phyloP scores from a whole-genome alignment of 2,888 invertebrate genomes.

The Creontiades dilutus region DNA sequence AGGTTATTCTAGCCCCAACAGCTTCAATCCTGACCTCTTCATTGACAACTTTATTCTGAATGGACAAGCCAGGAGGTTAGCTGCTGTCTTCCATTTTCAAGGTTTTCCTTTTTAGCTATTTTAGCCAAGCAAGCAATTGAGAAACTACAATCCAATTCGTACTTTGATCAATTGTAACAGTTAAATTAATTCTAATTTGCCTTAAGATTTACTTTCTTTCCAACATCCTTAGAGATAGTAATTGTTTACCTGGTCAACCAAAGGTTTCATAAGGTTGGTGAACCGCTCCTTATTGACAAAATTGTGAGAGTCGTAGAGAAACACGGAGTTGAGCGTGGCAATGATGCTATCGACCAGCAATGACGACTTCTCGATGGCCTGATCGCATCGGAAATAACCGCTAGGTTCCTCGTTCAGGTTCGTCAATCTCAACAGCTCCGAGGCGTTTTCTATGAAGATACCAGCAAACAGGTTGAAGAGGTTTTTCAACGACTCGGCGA shows the following conservation, averaged over 20 bases:
- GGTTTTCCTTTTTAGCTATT: too few species aligned
- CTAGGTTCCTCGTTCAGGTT: slow-evolving; percentile 51
- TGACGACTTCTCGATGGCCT: slow-evolving; percentile 81
- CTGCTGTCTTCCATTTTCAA: too few species aligned
- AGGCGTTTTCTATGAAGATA: slow-evolving; percentile 90
- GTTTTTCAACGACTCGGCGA: slow-evolving; percentile 90
- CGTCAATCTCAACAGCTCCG: slow-evolving; percentile 81
- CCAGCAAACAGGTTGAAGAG: slow-evolving; percentile 94
- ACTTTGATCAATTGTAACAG: too few species aligned
- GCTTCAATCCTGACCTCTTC: too few species aligned
- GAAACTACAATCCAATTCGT: too few species aligned
- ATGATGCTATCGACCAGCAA: slow-evolving; percentile 86
- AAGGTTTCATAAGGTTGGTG: slow-evolving; percentile 89
- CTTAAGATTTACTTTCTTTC: too few species aligned
- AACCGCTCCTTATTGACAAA: slow-evolving; percentile 92
- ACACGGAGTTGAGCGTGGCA: slow-evolving; percentile 87
- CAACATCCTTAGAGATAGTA: too few species aligned
- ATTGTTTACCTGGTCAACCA: slow-evolving; percentile 87
- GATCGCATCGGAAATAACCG: slow-evolving; percentile 68
- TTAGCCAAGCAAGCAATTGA: too few species aligned
- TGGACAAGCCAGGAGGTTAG: too few species aligned
- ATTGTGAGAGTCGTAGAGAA: slow-evolving; percentile 89
- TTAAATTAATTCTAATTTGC: too few species aligned
- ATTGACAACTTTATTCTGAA: too few species aligned
- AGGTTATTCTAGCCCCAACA: too few species aligned